phyloP scores from a whole-genome alignment of 2,113 vertebrate species.

The Nannospalax galili region DNA sequence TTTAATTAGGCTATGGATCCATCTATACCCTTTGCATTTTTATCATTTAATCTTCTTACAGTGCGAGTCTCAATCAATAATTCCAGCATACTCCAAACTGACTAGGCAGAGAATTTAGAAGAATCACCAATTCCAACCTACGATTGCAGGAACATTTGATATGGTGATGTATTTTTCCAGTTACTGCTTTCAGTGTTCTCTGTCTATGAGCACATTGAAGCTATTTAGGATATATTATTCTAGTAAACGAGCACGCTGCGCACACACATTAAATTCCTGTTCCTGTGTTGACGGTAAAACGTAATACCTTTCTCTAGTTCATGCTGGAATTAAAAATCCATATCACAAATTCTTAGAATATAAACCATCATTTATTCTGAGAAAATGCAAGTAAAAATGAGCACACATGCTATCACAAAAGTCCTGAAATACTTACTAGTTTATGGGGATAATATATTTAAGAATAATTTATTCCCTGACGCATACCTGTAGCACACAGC shows the following conservation, averaged over 20 bases:
- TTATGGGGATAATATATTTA: slow-evolving; percentile 35
- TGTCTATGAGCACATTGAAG: slow-evolving; percentile 71
- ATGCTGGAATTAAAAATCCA: slow-evolving; percentile 70
- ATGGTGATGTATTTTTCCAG: slow-evolving; percentile 72
- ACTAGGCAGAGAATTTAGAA: slow-evolving; percentile 42
- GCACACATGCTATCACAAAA: slow-evolving; percentile 17
- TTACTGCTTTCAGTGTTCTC: slow-evolving; percentile 72
- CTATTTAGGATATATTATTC: slow-evolving; percentile 75
- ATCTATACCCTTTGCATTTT: not conserved
- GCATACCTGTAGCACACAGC: not conserved
- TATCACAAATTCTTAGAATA: slow-evolving; percentile 61
- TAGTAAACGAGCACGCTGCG: slow-evolving; percentile 65
- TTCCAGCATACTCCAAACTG: slow-evolving; percentile 17
- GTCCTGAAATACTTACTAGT: not conserved
- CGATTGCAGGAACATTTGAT: slow-evolving; percentile 40
- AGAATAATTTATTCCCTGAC: slow-evolving; percentile 36
- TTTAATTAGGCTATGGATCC: slow-evolving; percentile 12
- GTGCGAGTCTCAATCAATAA: slow-evolving; percentile 47
- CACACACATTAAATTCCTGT: slow-evolving; percentile 70
- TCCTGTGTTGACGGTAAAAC: slow-evolving; percentile 59
- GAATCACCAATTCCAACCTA: not conserved
- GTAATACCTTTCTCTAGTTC: slow-evolving; percentile 68
- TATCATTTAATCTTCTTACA: slow-evolving; percentile 21
- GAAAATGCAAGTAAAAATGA: slow-evolving; percentile 61
- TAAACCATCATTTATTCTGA: slow-evolving; percentile 40